Percentiles rank a stretch among this genome's conserved stretches.
These are phyloP conservation scores for Odontamblyopus lacepedii DNA, from an alignment of 2,797 vertebrate genomes.

Conservation along the genomic window DNA sequence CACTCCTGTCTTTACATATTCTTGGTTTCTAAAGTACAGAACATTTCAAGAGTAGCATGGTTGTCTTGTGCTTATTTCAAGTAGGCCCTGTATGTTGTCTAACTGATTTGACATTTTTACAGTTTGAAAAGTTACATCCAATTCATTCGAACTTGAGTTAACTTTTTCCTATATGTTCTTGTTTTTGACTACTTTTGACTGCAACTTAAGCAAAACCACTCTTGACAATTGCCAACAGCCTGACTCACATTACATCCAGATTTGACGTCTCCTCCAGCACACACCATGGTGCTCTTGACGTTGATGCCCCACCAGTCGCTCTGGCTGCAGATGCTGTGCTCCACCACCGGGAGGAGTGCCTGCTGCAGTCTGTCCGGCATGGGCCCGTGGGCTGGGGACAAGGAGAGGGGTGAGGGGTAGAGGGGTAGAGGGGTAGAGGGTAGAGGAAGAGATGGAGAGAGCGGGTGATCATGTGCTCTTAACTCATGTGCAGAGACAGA, in stretches of 20 bases:
- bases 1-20: not conserved
- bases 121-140: not conserved
- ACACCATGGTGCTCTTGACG: slow-evolving; percentile 78
- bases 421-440: not conserved
- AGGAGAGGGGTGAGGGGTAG: slow-evolving; percentile 7
- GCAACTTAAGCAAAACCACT: not conserved
- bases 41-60: too few species aligned
- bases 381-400: slow-evolving; percentile 68
- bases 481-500: not conserved
- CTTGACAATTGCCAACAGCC: not conserved
- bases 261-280: slow-evolving; percentile 76
- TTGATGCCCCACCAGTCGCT: slow-evolving; percentile 78
- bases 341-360: slow-evolving; percentile 81
- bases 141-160: not conserved
- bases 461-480: not conserved
- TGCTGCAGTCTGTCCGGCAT: slow-evolving; percentile 82
- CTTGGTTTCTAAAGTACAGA: too few species aligned
- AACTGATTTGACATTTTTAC: not conserved
- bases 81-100: not conserved
- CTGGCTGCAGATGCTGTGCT: slow-evolving; percentile 71
- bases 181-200: not conserved
- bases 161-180: not conserved
- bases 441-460: slow-evolving; percentile 13
- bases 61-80: not conserved
- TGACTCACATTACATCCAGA: slow-evolving; percentile 80